Evolutionary conservation across 2,113 vertebrate species (phyloP).

Genomic region (Scomber japonicus): DNA sequence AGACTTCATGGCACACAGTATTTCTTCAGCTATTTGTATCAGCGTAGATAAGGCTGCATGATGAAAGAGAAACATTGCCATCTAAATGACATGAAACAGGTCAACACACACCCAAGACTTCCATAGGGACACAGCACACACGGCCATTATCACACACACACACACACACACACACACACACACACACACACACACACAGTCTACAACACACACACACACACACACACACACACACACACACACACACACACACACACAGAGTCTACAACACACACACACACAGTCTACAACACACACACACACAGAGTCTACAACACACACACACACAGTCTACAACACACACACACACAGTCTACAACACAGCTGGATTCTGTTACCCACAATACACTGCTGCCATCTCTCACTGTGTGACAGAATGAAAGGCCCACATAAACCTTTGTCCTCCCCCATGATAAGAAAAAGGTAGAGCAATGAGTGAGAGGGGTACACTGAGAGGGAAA

Average conservation of each 20-base stretch:
- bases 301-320: not conserved
- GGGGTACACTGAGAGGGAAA: constrained; percentile 18
- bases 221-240: constrained; percentile 14
- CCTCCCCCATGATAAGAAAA: constrained; percentile 53
- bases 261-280: constrained; percentile 11
- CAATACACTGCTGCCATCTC: constrained; percentile 69
- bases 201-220: constrained; percentile 43
- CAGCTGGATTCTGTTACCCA: constrained; percentile 82
- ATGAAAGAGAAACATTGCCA: constrained; percentile 36
- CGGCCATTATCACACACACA: not conserved
- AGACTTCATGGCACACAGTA: not conserved
- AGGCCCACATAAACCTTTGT: constrained; percentile 63
- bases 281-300: not conserved
- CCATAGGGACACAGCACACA: constrained; percentile 10
- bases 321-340: constrained; percentile 31
- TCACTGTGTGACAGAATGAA: constrained; percentile 70
- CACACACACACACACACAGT: constrained; percentile 44
- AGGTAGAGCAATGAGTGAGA: constrained; percentile 29
- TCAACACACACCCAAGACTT: constrained; percentile 29
- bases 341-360: constrained; percentile 33
- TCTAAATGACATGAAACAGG: constrained; percentile 51
- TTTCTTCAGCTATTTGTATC: constrained; percentile 27
- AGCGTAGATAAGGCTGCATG: not conserved
- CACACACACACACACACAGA: constrained; percentile 25
- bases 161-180: constrained; percentile 14